Evolutionary conservation across 1,140 invertebrate species (phyloP).

Genomic region (Daktulosphaira vitifoliae): DNA sequence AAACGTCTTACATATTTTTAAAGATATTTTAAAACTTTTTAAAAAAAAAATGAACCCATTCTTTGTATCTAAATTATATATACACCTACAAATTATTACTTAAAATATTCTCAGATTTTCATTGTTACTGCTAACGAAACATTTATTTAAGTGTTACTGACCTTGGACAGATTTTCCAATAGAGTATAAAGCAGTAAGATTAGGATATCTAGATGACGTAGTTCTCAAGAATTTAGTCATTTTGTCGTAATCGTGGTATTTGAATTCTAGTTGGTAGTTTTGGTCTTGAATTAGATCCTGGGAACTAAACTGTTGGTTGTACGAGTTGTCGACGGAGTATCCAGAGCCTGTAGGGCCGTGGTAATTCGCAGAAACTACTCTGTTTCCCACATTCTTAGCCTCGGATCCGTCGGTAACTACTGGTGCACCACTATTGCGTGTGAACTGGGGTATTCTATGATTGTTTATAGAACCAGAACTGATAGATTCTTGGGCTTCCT

Average conservation of each 20-base stretch:
- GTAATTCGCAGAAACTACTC: not conserved
- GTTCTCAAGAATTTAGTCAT: constrained; percentile 73
- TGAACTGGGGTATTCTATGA: constrained; percentile 30
- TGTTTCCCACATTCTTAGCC: constrained; percentile 16
- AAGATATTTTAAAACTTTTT: too few species aligned
- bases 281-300: constrained; percentile 32
- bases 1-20: too few species aligned
- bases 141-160: too few species aligned
- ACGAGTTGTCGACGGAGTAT: constrained; percentile 4
- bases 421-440: not conserved
- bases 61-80: too few species aligned
- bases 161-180: constrained; percentile 89
- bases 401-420: not conserved
- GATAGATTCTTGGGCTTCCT: constrained; percentile 33
- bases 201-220: constrained; percentile 68
- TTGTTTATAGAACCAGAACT: constrained; percentile 33
- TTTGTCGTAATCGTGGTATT: constrained; percentile 81
- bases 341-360: not conserved
- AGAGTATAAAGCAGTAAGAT: constrained; percentile 79
- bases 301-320: not conserved
- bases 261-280: constrained; percentile 55
- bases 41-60: too few species aligned
- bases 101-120: too few species aligned
- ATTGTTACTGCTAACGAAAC: too few species aligned
- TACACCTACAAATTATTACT: too few species aligned